These are phyloP conservation scores for Caenorhabditis latens DNA, from an alignment of 1,140 invertebrate species.

Conservation along the genomic window DNA sequence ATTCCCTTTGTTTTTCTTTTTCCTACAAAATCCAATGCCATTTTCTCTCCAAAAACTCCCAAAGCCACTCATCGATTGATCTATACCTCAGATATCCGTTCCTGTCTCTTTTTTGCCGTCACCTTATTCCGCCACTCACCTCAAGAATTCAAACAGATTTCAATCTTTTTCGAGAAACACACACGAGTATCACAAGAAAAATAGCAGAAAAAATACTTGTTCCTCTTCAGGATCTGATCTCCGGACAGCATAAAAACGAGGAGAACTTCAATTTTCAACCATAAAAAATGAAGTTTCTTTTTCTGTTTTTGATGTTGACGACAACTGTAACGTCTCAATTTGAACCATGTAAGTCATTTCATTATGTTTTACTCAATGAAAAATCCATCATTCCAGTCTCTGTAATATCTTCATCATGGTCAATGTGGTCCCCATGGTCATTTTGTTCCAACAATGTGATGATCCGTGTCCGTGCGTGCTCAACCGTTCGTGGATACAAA, in stretches of 20 bases:
- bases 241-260: slow-evolving; percentile 1
- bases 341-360: slow-evolving; percentile 18
- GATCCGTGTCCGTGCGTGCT: slow-evolving; percentile 52
- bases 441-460: slow-evolving; percentile 47
- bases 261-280: neutral
- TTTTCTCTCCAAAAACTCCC: neutral
- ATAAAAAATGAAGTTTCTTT: slow-evolving; percentile 11
- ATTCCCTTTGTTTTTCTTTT: neutral
- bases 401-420: slow-evolving; percentile 56
- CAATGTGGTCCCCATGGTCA: slow-evolving; percentile 58
- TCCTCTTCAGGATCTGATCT: slow-evolving; percentile 24
- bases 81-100: slow-evolving; percentile 53
- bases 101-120: slow-evolving; percentile 35
- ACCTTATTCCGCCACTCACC: slow-evolving; percentile 18
- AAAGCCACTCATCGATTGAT: slow-evolving; percentile 27
- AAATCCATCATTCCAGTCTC: neutral
- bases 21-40: neutral
- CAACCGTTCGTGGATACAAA: slow-evolving; percentile 56
- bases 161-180: slow-evolving; percentile 45
- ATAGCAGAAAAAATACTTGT: slow-evolving; percentile 24
- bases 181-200: slow-evolving; percentile 17
- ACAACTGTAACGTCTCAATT: neutral
- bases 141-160: slow-evolving; percentile 41
- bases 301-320: slow-evolving; percentile 11
- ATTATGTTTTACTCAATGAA: no score